Evolutionary conservation across 1,140 invertebrate genomes (phyloP).

Genomic region (Bactericera cockerelli): DNA sequence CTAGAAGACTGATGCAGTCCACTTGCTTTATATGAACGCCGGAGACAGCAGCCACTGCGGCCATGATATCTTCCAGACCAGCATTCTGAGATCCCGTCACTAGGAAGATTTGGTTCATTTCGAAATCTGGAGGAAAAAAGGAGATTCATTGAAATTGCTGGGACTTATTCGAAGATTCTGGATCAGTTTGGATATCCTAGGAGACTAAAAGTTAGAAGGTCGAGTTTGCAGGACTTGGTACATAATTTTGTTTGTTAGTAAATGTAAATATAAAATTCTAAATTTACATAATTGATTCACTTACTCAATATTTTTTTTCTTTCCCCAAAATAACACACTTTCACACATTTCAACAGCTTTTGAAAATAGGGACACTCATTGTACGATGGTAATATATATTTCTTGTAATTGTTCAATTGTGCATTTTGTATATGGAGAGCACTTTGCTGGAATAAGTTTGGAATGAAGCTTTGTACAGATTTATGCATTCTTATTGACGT

Average conservation of each 20-base stretch:
- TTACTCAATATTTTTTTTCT: not conserved
- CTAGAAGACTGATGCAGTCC: slow-evolving; percentile 46
- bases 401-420: not conserved
- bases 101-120: slow-evolving; percentile 38
- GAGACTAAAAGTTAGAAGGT: too few species aligned
- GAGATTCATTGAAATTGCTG: slow-evolving; percentile 7
- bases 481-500: too few species aligned
- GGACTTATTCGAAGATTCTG: not conserved
- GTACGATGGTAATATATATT: not conserved
- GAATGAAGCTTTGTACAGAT: not conserved
- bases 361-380: not conserved
- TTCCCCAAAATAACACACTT: not conserved
- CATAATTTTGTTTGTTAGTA: not conserved
- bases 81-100: slow-evolving; percentile 38
- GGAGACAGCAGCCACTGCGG: slow-evolving; percentile 32
- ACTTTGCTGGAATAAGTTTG: not conserved
- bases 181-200: too few species aligned
- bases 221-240: not conserved
- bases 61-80: slow-evolving; percentile 37
- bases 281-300: not conserved
- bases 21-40: slow-evolving; percentile 41
- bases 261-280: not conserved
- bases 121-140: slow-evolving; percentile 21
- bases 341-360: not conserved
- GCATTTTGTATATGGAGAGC: not conserved